Evolutionary conservation across 2,797 vertebrate genomes (phyloP), one percentile per base, ranked within the genome.

Genomic region (Aulostomus chinensis): DNA sequence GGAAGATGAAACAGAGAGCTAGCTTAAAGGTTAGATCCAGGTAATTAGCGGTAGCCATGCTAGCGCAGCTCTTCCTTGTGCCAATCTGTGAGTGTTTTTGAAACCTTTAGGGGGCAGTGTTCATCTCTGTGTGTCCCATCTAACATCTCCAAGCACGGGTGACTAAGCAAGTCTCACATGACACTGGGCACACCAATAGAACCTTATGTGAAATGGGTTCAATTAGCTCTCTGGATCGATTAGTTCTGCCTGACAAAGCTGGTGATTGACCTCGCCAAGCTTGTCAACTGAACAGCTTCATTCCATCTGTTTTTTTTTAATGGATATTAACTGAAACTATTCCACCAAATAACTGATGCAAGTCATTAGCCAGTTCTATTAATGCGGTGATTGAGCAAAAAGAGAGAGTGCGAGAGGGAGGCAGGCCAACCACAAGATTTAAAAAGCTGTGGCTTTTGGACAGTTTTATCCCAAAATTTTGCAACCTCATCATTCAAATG

Each of bases 141-240:
- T 61, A 65, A 73, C 76, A 51, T 73, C 69, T 79, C 76, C 74
- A 68, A 48, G 47, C 45, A 37, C 57, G 28, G 31, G 51, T 35
- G 33, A 55, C 30, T 7, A 9, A 33, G 31, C 45, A 42, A 49
- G 37, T 58, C 35, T 56, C 41, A 35, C 39, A 52, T 41, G 3
- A 50, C 26, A 11, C 54, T 62, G 67, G 69, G 68, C 63, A 15
- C 40, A 54, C 58, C 72, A 63, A 55, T 57, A 49, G 21, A 20
- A 41, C 49, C 20, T 32, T 13, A 17, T 3, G 43, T 60, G 66
- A 77, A 79, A 74, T 41, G 12, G 26, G 68, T 76, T 62, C 45
- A 58, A 26, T 66, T 37, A 17, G 29, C 73, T 68, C 42, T 40
- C 45, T 4, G 18, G 38, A 47, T 73, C 30, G 14, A 68, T 61